Evolutionary conservation across 1,140 invertebrate species (phyloP), one percentile per base, ranked within the genome.

Genomic region (Druon quercuslanigerum): DNA sequence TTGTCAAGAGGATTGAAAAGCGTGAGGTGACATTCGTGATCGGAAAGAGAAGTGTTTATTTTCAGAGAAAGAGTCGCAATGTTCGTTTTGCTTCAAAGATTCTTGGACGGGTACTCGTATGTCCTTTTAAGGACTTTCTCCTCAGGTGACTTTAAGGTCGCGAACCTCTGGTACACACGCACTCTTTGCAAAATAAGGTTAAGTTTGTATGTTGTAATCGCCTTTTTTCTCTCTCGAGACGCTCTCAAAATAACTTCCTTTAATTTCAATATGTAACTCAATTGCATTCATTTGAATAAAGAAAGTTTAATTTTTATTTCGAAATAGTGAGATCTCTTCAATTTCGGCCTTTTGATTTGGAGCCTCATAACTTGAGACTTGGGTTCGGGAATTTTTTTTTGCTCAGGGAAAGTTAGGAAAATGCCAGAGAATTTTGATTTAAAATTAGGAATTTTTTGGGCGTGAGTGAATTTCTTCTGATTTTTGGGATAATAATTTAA

Each of bases 61-160:
- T 80, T 77, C 40, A 71, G 75, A 80, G 72, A 66, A 77, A 75
- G 50, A 74, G 52, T 57, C 17, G 14, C 72, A 74, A 54, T 70
- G 56, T 73, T 75, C 72, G 50, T 77, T 80, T 80, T 80, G 50
- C 75, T 80, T 73, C 66, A 11, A 76, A 56, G 71, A 77, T 72
- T 80, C 56, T 51, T 72, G 72, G 51, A 70, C 52, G 72, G 13
- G 75, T 72, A 73, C 60, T 71, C 51, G 72, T 71, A 71, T 78
- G 79, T 78, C 79, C 79, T 80, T 80, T 80, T 80, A 80, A 77
- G 79, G 79, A 77, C 76, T 75, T 80, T 80, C 79, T 52, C 75
- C 73, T 75, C 60, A 51, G 75, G 79, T 73, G 71, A 76, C 71
- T 50, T 70, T 80, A 75, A 80, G 79, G 79, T 80, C 75, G 66